Evolutionary conservation across 2,888 invertebrate species (phyloP).

Genomic region (Xestia xanthographa): DNA sequence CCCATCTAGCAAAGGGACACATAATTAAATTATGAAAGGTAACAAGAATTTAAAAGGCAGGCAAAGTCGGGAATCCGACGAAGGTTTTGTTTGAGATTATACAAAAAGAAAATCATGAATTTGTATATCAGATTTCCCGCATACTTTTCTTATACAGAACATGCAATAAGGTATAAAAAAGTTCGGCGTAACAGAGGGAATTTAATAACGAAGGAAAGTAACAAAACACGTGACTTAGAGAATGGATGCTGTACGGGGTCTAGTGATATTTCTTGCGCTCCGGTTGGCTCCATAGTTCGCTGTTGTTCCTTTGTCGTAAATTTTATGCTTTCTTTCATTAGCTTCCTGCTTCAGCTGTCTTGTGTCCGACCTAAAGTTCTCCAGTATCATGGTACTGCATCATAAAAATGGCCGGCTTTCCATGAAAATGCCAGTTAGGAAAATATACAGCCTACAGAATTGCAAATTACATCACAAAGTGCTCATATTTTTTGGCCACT

Average conservation of each 20-base stretch:
- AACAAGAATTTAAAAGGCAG: constrained; percentile 4
- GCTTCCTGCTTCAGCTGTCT: constrained; percentile 29
- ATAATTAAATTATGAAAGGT: constrained; percentile 25
- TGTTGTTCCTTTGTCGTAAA: constrained; percentile 48
- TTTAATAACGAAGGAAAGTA: constrained; percentile 51
- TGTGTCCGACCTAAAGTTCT: constrained; percentile 41
- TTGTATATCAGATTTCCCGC: constrained; percentile 23
- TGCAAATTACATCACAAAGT: constrained; percentile 71
- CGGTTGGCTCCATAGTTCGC: constrained; percentile 15
- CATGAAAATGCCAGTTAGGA: constrained; percentile 61
- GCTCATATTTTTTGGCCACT: constrained; percentile 65
- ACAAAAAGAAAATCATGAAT: constrained; percentile 11
- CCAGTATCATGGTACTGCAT: constrained; percentile 35
- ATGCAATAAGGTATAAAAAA: constrained; percentile 34
- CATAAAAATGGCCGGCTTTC: constrained; percentile 55
- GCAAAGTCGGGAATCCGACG: neutral
- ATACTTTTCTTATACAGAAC: constrained; percentile 27
- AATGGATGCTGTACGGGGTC: constrained; percentile 13
- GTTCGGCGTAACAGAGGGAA: too few relatives aligned
- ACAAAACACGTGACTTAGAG: constrained; percentile 35
- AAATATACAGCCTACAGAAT: constrained; percentile 70
- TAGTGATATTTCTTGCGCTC: constrained; percentile 36
- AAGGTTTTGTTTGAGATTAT: constrained; percentile 3
- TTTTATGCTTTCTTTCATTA: constrained; percentile 56
- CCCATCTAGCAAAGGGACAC: constrained; percentile 76